Evolutionary conservation across 2,113 vertebrate species (phyloP), one percentile per base, ranked within the genome.

Genomic region (Lasiurus borealis): DNA sequence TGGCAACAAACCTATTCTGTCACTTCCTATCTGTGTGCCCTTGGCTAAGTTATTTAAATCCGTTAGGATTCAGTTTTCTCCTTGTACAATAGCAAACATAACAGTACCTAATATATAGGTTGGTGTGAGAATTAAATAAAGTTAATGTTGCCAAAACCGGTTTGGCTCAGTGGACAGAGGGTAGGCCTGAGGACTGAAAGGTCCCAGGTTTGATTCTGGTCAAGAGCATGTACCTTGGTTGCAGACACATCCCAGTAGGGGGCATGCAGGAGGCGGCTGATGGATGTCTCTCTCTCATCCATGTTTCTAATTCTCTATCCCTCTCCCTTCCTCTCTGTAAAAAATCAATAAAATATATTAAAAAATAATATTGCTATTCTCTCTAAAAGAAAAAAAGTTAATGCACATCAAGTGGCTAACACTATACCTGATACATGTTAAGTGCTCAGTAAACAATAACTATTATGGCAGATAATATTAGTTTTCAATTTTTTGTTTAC

Each of bases 61-160:
- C 8, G 8, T 50, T 80, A 66, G 80, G 34, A 66, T 80, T 94
- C 59, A 50, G 19, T 75, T 88, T 81, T 21, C 50, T 77, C 72
- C 31, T 27, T 44, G 11, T 48, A 48, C 48, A 69, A 76, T 25
- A 19, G 36, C 4, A 59, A 71, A 62, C 36, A 62, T 25, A 77
- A 90, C 3, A 64, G 52, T 80, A 72, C n/a, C 44, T 73, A 81
- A 46, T 54, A 94, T 23, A 54, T 73, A 81, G 8, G 10, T 78
- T 85, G 25, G 5, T 73, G 46, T 91, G 52, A 86, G 46, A 91
- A 85, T 78, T 90, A 71, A 91, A 50, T 27, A 90, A 85, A 77
- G 40, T 85, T 85, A 86, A 91, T 40, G 62, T 40, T 40, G 40
- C 40, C 40, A 40, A 40, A 40, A 40, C 40, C 40, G 40, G 40